Conservation (phyloP, 2,888 invertebrate genomes). For the Thymelicus sylvestris region DNA sequence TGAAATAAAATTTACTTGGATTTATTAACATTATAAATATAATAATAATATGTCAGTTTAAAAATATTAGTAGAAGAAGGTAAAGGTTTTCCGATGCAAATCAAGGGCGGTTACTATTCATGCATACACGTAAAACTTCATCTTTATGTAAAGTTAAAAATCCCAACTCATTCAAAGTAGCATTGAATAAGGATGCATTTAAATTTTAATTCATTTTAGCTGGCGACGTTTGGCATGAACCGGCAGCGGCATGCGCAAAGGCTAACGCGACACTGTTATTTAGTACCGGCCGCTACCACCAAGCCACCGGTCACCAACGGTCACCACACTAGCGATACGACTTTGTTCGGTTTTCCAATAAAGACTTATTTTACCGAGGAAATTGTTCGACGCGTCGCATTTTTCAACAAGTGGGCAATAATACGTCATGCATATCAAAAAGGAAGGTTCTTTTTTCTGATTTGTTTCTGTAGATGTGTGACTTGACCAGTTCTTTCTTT, state of each 20-base stretch:
- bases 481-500: too few relatives aligned
- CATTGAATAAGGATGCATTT: background rate
- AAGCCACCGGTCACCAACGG: conserved; percentile 61
- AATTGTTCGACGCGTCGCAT: conserved; percentile 7
- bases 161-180: background rate
- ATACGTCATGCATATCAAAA: background rate
- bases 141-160: background rate
- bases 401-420: conserved; percentile 6
- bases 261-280: conserved; percentile 81
- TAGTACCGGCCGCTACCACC: conserved; percentile 69
- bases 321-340: conserved; percentile 42
- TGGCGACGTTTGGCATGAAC: conserved; percentile 44
- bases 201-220: background rate
- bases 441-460: too few relatives aligned
- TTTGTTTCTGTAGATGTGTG: too few relatives aligned
- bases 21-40: too few relatives aligned
- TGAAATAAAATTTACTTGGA: too few relatives aligned
- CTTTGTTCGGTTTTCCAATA: conserved; percentile 24
- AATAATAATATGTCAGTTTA: too few relatives aligned
- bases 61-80: too few relatives aligned
- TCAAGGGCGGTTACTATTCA: too few relatives aligned
- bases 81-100: too few relatives aligned
- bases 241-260: conserved; percentile 75
- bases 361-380: conserved; percentile 16
- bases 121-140: too few relatives aligned